Evolutionary conservation across 1,140 invertebrate genomes (phyloP).

Genomic region (Pseudomyrmex flavicornis): DNA sequence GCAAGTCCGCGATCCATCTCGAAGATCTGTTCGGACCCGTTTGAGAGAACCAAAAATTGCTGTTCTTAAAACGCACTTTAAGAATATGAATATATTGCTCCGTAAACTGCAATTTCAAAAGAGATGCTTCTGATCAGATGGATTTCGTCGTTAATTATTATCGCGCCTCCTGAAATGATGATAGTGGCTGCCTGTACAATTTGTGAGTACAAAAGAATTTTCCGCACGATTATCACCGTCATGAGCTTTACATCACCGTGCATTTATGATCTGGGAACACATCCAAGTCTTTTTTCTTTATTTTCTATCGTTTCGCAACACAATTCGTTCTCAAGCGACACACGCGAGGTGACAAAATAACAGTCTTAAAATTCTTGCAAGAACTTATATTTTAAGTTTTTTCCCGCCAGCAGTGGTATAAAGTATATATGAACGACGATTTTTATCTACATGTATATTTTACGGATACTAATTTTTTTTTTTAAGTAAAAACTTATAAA

Average conservation of each 20-base stretch:
- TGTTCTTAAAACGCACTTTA: too few species aligned
- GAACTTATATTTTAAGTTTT: constrained; percentile 22
- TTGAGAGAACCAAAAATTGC: constrained; percentile 13
- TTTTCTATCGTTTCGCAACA: constrained; percentile 61
- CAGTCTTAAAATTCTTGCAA: constrained; percentile 8
- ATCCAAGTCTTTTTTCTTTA: constrained; percentile 55
- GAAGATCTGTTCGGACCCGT: constrained; percentile 12
- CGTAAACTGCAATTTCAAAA: too few species aligned
- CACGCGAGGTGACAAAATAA: constrained; percentile 26
- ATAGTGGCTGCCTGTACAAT: neutral
- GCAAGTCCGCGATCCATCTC: constrained; percentile 6
- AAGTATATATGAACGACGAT: too few species aligned
- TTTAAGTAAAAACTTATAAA: neutral
- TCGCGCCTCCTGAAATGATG: neutral
- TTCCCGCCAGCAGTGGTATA: neutral
- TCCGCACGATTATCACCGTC: constrained; percentile 27
- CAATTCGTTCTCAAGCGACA: constrained; percentile 49
- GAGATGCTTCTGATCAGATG: too few species aligned
- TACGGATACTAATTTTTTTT: neutral
- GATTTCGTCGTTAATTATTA: neutral
- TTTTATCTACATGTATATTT: too few species aligned
- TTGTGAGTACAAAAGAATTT: constrained; percentile 45
- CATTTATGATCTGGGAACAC: constrained; percentile 53
- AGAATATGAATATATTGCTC: too few species aligned
- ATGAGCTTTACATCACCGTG: constrained; percentile 41